Conservation (phyloP, 2,888 invertebrate species). For the Pyrrhia umbra region DNA sequence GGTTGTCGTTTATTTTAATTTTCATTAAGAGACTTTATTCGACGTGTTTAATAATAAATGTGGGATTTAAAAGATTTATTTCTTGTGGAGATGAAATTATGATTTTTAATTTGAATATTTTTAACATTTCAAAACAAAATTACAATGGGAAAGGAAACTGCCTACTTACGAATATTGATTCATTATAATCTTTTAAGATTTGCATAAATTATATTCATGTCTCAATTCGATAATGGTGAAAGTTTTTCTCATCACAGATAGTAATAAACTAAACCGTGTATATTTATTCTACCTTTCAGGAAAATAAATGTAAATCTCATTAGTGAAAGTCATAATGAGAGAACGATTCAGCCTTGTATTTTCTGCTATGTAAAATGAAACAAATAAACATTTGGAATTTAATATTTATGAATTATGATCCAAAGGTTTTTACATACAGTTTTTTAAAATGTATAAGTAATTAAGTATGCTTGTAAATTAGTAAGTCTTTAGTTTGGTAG, state of each 20-base stretch:
- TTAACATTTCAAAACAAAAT: conserved; percentile 44
- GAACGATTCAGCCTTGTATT: background rate
- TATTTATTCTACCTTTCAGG: conserved; percentile 8
- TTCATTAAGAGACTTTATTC: conserved; percentile 42
- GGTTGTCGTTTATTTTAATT: conserved; percentile 56
- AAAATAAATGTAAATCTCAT: conserved; percentile 40
- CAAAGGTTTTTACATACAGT: too few species aligned
- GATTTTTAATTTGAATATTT: conserved; percentile 57
- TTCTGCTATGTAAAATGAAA: too few species aligned
- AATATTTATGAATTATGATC: too few species aligned
- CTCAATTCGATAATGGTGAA: conserved; percentile 41
- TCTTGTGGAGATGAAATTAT: conserved; percentile 40
- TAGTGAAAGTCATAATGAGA: conserved; percentile 9
- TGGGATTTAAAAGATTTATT: conserved; percentile 58
- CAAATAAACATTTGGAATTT: too few species aligned
- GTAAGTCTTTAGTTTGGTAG: too few species aligned
- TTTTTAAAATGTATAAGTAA: too few species aligned
- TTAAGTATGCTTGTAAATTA: too few species aligned
- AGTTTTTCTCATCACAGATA: conserved; percentile 31
- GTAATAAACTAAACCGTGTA: conserved; percentile 8
- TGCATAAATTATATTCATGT: conserved; percentile 47
- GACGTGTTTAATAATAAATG: conserved; percentile 39
- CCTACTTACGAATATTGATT: conserved; percentile 47
- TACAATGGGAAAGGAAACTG: conserved; percentile 52
- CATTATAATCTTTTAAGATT: conserved; percentile 40